Evolutionary conservation across 92 coral and sea anemone species (phyloP).

Genomic region (Isaurus tuberculatus): DNA sequence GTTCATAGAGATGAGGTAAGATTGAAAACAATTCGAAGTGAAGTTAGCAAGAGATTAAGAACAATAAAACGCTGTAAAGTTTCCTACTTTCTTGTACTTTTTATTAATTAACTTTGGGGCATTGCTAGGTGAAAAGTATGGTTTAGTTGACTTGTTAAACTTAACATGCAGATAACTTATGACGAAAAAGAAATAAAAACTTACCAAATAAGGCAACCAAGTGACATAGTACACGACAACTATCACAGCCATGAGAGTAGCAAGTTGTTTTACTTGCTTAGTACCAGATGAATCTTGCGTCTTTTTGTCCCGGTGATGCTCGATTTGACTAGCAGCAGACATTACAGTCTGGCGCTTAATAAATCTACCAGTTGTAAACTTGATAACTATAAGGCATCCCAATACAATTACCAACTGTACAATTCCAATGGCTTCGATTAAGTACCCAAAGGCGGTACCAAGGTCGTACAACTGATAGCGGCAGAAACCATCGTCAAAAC

Average conservation of each 20-base stretch:
- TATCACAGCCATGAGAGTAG: slow-evolving; percentile 87
- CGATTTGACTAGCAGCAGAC: slow-evolving; percentile 78
- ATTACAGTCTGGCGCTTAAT: slow-evolving; percentile 80
- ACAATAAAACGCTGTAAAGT: too few species aligned
- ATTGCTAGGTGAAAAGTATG: not conserved
- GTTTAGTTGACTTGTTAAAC: not conserved
- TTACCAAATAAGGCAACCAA: slow-evolving; percentile 98
- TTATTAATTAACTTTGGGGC: too few species aligned
- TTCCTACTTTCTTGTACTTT: too few species aligned
- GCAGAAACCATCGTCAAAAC: slow-evolving; percentile 67
- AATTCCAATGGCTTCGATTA: slow-evolving; percentile 78
- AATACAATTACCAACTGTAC: slow-evolving; percentile 79
- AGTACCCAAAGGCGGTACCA: slow-evolving; percentile 77
- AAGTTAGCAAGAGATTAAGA: too few species aligned
- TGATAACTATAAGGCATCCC: slow-evolving; percentile 80
- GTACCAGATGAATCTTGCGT: slow-evolving; percentile 81
- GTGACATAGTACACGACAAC: slow-evolving; percentile 89
- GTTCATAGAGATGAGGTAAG: too few species aligned
- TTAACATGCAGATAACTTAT: too few species aligned
- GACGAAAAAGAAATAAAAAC: slow-evolving; percentile 13
- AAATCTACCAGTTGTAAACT: slow-evolving; percentile 76
- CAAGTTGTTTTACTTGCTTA: slow-evolving; percentile 81
- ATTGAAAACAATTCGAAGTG: too few species aligned
- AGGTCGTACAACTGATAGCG: slow-evolving; percentile 80
- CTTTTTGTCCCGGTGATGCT: slow-evolving; percentile 45